A percentile compares a stretch with the other conserved stretches of the same genome.
phyloP scores from a whole-genome alignment of 2,888 invertebrate genomes.

The Caenorhabditis imperialis region DNA sequence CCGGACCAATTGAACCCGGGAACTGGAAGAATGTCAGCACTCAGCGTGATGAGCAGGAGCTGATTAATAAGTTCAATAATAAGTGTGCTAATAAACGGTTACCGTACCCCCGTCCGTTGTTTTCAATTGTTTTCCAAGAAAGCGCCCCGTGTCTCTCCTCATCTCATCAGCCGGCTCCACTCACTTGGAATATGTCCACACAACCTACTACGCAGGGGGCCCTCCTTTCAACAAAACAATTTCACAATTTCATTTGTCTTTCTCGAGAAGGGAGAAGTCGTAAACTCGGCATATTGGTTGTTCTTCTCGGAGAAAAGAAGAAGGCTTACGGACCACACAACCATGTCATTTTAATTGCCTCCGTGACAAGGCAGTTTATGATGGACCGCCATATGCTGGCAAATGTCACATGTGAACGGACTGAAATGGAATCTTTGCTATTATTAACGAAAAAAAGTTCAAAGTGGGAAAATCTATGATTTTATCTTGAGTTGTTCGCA shows the following conservation, averaged over 20 bases:
- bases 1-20: constrained; percentile 69
- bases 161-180: not conserved
- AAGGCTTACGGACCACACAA: constrained; percentile 27
- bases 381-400: not conserved
- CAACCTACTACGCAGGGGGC: not conserved
- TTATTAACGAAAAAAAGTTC: too few relatives aligned
- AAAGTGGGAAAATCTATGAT: too few relatives aligned
- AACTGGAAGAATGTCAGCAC: constrained; percentile 58
- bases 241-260: not conserved
- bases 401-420: too few relatives aligned
- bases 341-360: constrained; percentile 38
- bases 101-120: not conserved
- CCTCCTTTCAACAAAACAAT: not conserved
- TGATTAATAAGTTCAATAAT: constrained; percentile 7
- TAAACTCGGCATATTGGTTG: constrained; percentile 29
- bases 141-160: not conserved
- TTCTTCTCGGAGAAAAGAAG: constrained; percentile 14
- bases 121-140: not conserved
- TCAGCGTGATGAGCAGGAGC: constrained; percentile 25
- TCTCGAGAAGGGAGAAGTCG: not conserved
- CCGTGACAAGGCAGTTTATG: constrained; percentile 16
- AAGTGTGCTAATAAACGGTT: constrained; percentile 9
- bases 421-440: too few relatives aligned
- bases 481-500: too few relatives aligned
- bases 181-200: not conserved